phyloP scores from a whole-genome alignment of 2,797 vertebrate species.

The Garrulus glandarius region DNA sequence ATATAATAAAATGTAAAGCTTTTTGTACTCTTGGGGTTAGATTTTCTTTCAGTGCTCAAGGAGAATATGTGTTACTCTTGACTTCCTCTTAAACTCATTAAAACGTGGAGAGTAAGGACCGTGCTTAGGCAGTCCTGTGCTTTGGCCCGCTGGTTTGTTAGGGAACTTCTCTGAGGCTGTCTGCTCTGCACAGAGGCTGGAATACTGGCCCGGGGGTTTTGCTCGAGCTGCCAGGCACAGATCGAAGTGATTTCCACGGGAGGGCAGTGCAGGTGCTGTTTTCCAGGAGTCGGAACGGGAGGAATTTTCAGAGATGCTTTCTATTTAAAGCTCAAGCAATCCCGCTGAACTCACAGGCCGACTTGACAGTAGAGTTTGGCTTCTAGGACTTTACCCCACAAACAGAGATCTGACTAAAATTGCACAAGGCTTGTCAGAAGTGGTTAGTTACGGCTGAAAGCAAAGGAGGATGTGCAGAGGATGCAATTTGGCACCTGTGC shows the following conservation, averaged over 20 bases:
- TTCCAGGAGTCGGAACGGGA: neutral
- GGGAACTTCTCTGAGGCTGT: neutral
- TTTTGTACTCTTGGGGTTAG: neutral
- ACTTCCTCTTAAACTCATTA: neutral
- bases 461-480: neutral
- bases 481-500: neutral
- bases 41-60: neutral
- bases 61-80: neutral
- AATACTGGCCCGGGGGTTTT: fast-evolving
- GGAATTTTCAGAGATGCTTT: neutral
- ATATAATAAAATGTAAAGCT: constrained; percentile 8
- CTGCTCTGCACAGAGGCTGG: fast-evolving
- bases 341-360: neutral
- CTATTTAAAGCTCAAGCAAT: neutral
- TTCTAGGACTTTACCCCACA: neutral
- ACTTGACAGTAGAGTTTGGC: neutral
- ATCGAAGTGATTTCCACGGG: neutral
- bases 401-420: fast-evolving
- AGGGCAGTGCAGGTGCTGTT: constrained; percentile 24
- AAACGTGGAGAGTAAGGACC: neutral
- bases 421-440: neutral
- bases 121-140: neutral
- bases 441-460: neutral
- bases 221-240: fast-evolving
- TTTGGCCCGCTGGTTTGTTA: neutral